Percentiles rank a stretch among this genome's conserved stretches.
These are phyloP conservation scores for Ormia ochracea DNA, from an alignment of 2,888 invertebrate genomes.

Conservation along the genomic window DNA sequence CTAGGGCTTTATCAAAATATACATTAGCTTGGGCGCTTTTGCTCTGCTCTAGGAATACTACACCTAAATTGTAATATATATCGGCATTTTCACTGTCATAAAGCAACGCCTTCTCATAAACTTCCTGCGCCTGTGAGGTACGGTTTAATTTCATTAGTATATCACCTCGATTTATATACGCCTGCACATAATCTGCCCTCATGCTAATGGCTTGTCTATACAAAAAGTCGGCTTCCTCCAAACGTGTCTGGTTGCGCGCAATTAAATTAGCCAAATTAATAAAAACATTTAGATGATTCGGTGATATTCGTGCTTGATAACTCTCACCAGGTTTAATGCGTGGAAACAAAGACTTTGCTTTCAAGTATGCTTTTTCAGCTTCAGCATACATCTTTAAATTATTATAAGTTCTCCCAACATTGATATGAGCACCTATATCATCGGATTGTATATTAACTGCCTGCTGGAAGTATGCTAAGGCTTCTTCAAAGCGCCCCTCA, in stretches of 20 bases:
- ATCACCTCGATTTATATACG: slow-evolving; percentile 97
- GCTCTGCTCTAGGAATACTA: slow-evolving; percentile 94
- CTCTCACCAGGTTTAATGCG: slow-evolving; percentile 95
- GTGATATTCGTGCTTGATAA: slow-evolving; percentile 96
- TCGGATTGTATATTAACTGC: slow-evolving; percentile 95
- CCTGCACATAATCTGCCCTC: slow-evolving; percentile 92
- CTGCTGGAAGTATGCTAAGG: slow-evolving; percentile 92
- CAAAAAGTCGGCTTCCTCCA: slow-evolving; percentile 95
- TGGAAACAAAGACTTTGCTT: slow-evolving; percentile 91
- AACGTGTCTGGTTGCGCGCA: slow-evolving; percentile 91
- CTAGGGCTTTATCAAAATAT: slow-evolving; percentile 94
- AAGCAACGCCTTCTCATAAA: slow-evolving; percentile 93
- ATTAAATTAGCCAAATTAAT: slow-evolving; percentile 96
- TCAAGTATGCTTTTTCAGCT: slow-evolving; percentile 94
- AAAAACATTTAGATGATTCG: slow-evolving; percentile 96
- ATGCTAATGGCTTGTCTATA: slow-evolving; percentile 97
- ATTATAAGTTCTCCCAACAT: slow-evolving; percentile 96
- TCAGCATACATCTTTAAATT: slow-evolving; percentile 91
- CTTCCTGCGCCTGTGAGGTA: slow-evolving; percentile 94
- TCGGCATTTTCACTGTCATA: slow-evolving; percentile 96
- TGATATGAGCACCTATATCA: slow-evolving; percentile 97
- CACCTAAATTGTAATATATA: slow-evolving; percentile 95
- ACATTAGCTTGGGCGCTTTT: slow-evolving; percentile 93
- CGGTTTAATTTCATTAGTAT: slow-evolving; percentile 95
- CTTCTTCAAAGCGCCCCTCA: slow-evolving; percentile 83